Evolutionary conservation across 2,797 vertebrate species (phyloP).

Genomic region (Trematomus bernacchii): DNA sequence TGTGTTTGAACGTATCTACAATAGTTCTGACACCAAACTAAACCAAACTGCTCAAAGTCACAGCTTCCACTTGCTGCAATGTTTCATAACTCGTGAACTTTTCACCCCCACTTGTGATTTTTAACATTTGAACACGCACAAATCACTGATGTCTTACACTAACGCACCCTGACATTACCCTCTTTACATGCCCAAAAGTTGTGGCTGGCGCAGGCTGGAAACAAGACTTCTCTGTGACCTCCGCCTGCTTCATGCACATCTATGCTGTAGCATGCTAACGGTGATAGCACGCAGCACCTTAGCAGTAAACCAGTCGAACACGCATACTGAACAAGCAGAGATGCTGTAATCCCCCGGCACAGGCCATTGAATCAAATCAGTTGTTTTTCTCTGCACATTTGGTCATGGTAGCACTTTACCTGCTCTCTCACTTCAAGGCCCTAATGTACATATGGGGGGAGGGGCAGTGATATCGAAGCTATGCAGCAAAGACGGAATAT

Average conservation of each 20-base stretch:
- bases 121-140: background rate
- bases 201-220: background rate
- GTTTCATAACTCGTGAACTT: background rate
- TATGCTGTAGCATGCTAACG: conserved; percentile 17
- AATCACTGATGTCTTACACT: background rate
- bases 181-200: conserved; percentile 3
- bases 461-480: background rate
- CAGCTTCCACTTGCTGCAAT: background rate
- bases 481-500: background rate
- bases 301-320: conserved; percentile 14
- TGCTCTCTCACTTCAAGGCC: conserved; percentile 40
- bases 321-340: conserved; percentile 38
- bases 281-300: conserved; percentile 45
- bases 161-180: background rate
- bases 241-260: conserved; percentile 1
- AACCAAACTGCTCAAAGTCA: too few relatives aligned
- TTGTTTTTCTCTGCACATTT: conserved; percentile 39
- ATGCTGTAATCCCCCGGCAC: conserved; percentile 46
- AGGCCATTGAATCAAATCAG: conserved; percentile 44
- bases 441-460: conserved; percentile 19
- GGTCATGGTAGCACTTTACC: conserved; percentile 25
- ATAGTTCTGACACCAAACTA: too few relatives aligned
- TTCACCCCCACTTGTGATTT: background rate
- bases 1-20: too few relatives aligned
- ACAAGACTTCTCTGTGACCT: conserved; percentile 33